Evolutionary conservation across 2,113 vertebrate species (phyloP).

Genomic region (Rhizomys pruinosus): DNA sequence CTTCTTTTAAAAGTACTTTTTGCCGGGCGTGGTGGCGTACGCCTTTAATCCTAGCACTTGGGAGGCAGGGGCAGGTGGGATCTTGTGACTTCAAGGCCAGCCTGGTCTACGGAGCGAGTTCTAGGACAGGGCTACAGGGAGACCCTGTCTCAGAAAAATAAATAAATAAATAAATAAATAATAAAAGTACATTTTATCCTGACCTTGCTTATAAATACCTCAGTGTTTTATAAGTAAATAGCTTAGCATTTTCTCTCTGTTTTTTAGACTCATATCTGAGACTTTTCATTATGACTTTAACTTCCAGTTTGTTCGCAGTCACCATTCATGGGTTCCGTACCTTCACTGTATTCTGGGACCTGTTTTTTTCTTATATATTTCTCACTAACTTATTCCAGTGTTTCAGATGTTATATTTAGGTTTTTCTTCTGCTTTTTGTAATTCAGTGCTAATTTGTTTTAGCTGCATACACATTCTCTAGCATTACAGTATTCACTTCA

Average conservation of each 20-base stretch:
- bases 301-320: conserved; percentile 3
- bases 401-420: background rate
- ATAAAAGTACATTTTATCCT: no score
- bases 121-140: no score
- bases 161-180: no score
- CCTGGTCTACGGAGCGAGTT: no score
- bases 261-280: conserved; percentile 28
- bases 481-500: background rate
- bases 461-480: background rate
- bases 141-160: no score
- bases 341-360: conserved; percentile 30
- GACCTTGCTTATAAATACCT: no score
- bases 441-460: background rate
- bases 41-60: no score
- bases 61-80: no score
- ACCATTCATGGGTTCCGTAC: background rate
- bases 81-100: no score
- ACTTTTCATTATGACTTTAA: conserved; percentile 28
- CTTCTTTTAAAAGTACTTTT: no score
- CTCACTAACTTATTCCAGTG: background rate
- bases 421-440: background rate
- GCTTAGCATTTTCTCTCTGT: conserved; percentile 37
- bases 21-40: no score
- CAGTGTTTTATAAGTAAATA: conserved; percentile 19
- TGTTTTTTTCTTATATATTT: conserved; percentile 26